These are phyloP conservation scores for Varroa destructor DNA, from an alignment of 1,140 invertebrate genomes.

Conservation along the genomic window DNA sequence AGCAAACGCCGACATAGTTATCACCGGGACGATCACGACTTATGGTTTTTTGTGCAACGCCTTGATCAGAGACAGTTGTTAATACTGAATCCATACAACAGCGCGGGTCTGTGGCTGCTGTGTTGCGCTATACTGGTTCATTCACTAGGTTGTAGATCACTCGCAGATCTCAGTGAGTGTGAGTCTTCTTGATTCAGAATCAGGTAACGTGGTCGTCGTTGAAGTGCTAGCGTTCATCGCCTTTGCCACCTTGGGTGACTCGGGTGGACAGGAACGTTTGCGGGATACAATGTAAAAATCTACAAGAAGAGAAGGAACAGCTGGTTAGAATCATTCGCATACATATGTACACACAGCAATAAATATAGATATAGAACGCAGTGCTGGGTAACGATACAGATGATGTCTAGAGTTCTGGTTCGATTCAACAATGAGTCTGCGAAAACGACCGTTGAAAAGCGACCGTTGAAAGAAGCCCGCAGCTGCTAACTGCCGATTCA, in stretches of 20 bases:
- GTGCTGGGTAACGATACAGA: too few relatives aligned
- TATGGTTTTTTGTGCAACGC: background rate
- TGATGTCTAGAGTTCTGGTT: background rate
- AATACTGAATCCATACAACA: too few relatives aligned
- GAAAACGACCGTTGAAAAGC: constrained; percentile 13
- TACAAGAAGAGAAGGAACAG: background rate
- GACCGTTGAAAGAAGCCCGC: constrained; percentile 19
- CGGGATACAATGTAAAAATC: constrained; percentile 27
- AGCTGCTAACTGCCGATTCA: background rate
- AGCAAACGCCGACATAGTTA: background rate
- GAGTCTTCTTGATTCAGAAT: background rate
- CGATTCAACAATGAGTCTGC: constrained; percentile 26
- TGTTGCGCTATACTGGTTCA: too few relatives aligned
- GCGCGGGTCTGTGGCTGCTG: too few relatives aligned
- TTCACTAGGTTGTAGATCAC: background rate
- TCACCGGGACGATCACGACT: constrained; percentile 24
- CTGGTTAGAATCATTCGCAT: background rate
- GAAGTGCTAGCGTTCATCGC: background rate
- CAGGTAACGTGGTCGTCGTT: too few relatives aligned
- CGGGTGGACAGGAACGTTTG: constrained; percentile 13
- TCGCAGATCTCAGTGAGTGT: constrained; percentile 4
- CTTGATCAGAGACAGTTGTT: too few relatives aligned
- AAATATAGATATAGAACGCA: too few relatives aligned
- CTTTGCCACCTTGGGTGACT: constrained; percentile 5
- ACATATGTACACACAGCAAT: background rate